These are phyloP conservation scores for Limnephilus lunatus DNA, from an alignment of 2,888 invertebrate species.

Conservation along the genomic window DNA sequence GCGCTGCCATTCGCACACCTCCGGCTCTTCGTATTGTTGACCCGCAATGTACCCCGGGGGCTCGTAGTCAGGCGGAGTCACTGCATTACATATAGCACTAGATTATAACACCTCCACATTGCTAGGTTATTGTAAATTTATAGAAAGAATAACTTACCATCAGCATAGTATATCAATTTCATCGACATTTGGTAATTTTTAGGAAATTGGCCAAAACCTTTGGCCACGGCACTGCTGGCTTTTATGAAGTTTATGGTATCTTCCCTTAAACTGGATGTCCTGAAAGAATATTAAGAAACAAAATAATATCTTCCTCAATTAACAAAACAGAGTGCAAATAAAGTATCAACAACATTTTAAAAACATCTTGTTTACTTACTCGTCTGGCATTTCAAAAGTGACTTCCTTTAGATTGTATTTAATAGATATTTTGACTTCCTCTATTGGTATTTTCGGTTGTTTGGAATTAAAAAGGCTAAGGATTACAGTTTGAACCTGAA, in stretches of 20 bases:
- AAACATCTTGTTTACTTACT: neutral
- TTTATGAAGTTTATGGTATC: neutral
- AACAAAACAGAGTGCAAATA: neutral
- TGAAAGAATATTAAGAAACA: neutral
- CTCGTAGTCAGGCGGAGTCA: slow-evolving; percentile 15
- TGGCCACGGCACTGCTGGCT: neutral
- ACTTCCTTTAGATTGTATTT: neutral
- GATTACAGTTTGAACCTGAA: neutral
- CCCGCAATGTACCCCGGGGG: neutral
- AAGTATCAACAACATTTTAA: neutral
- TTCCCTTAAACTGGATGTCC: neutral
- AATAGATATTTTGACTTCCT: neutral
- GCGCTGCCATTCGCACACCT: neutral
- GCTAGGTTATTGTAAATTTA: neutral
- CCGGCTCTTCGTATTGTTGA: neutral
- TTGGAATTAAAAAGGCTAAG: neutral
- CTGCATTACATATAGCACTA: neutral
- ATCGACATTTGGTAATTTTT: neutral
- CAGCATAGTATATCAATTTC: neutral
- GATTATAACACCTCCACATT: neutral
- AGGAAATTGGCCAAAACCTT: neutral
- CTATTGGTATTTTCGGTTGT: neutral
- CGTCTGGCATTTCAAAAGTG: neutral
- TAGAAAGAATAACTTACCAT: neutral
- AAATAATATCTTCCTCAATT: too few species aligned